These are phyloP conservation scores for Apostichopus leukothele DNA, from an alignment of 53 echinoderm and acorn worm species.

Conservation along the genomic window DNA sequence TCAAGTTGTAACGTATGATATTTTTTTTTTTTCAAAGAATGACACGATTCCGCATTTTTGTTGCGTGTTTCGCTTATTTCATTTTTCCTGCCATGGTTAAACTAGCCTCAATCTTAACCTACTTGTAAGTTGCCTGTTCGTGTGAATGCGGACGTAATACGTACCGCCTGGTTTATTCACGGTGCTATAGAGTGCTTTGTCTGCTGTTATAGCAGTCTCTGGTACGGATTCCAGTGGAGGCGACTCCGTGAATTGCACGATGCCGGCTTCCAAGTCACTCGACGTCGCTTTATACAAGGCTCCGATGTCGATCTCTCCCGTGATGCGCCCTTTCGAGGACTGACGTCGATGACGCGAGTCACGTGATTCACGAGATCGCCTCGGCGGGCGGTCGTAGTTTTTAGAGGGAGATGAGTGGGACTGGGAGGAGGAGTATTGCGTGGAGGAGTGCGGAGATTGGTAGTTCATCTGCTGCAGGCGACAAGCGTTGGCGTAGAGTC, in stretches of 20 bases:
- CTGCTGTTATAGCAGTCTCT: conserved; percentile 51
- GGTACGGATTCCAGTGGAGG: conserved; percentile 80
- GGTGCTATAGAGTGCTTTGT: conserved; percentile 27
- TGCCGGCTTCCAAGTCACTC: conserved; percentile 93
- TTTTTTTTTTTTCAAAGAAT: no score
- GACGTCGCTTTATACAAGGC: conserved; percentile 59
- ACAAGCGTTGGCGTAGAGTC: conserved; percentile 74
- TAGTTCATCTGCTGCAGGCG: conserved; percentile 65
- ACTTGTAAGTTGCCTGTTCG: no score
- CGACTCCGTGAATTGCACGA: conserved; percentile 75
- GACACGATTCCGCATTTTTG: no score
- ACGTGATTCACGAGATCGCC: conserved; percentile 31
- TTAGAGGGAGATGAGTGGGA: conserved; percentile 49
- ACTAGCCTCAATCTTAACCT: no score
- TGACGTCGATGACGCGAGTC: conserved; percentile 52
- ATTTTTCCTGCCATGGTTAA: no score
- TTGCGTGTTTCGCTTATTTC: no score
- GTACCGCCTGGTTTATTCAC: conserved; percentile 23
- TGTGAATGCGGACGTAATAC: background rate
- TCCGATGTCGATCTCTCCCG: conserved; percentile 35
- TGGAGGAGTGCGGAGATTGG: conserved; percentile 52
- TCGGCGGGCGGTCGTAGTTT: conserved; percentile 41
- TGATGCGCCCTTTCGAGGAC: conserved; percentile 19
- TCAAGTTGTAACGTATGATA: no score
- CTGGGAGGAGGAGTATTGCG: conserved; percentile 44